Conservation (phyloP, 2,113 vertebrate genomes). For the Bujurquina vittata region DNA sequence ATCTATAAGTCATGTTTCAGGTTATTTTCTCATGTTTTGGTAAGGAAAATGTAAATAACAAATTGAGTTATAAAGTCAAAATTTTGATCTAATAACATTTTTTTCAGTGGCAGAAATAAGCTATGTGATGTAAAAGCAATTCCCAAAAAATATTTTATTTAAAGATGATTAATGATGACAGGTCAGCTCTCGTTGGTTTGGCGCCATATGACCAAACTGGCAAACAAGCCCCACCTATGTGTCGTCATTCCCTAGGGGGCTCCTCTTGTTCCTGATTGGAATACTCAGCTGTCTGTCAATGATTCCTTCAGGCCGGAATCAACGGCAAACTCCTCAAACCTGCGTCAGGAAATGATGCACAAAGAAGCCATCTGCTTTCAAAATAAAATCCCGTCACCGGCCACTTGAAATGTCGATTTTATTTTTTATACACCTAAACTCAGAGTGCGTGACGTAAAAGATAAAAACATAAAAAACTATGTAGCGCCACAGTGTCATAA, state of each 20-base stretch:
- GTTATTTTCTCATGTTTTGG: no score
- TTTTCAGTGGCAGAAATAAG: not conserved
- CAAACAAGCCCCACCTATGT: not conserved
- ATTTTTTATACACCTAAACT: not conserved
- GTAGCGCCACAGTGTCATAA: no score
- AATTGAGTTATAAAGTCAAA: not conserved
- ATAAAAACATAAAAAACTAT: not conserved
- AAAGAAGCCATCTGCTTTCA: not conserved
- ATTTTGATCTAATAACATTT: not conserved
- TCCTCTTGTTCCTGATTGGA: constrained; percentile 34
- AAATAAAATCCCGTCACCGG: constrained; percentile 8
- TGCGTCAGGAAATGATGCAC: not conserved
- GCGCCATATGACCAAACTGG: constrained; percentile 49
- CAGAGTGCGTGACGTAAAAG: not conserved
- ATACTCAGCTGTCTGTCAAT: constrained; percentile 34
- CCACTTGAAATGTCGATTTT: not conserved
- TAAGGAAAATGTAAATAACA: no score
- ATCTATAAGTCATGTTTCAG: no score
- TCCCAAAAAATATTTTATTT: not conserved
- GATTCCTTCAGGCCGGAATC: not conserved
- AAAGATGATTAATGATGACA: not conserved
- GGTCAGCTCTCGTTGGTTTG: constrained; percentile 11
- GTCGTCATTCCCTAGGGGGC: not conserved
- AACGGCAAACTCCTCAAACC: not conserved
- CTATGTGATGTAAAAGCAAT: no score